phyloP scores from a whole-genome alignment of 2,888 invertebrate genomes.

The Junonia oenone region DNA sequence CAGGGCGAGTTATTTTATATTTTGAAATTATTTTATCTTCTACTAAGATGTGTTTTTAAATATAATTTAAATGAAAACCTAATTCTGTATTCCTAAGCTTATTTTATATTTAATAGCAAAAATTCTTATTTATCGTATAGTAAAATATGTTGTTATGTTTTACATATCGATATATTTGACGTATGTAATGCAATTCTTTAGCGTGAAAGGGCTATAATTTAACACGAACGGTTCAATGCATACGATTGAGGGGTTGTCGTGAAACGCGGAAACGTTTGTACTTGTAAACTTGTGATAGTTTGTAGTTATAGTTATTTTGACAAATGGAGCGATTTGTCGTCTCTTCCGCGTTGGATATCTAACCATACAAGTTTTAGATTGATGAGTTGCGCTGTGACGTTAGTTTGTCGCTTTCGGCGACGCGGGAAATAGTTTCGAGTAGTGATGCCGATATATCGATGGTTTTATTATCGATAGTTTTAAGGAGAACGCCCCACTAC shows the following conservation, averaged over 20 bases:
- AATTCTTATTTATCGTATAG: too few relatives aligned
- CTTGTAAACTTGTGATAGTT: conserved; percentile 16
- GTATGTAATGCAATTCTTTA: too few relatives aligned
- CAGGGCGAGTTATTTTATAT: not conserved
- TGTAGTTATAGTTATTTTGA: conserved; percentile 22
- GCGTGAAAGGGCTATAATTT: too few relatives aligned
- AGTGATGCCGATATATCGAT: too few relatives aligned
- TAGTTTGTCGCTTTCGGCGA: conserved; percentile 33
- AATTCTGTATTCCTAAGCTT: too few relatives aligned
- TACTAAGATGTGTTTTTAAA: not conserved
- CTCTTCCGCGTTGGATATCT: conserved; percentile 15
- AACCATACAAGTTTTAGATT: conserved; percentile 43
- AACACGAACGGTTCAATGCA: not conserved
- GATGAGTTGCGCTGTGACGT: conserved; percentile 50
- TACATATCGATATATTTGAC: too few relatives aligned
- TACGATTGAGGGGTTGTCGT: not conserved
- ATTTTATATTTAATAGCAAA: too few relatives aligned
- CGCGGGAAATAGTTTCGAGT: conserved; percentile 44
- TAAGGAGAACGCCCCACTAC: too few relatives aligned
- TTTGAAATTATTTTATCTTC: not conserved
- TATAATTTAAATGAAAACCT: not conserved
- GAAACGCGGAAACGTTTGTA: too few relatives aligned
- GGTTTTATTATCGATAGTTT: too few relatives aligned
- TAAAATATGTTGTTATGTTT: too few relatives aligned
- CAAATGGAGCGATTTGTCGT: conserved; percentile 26